Conservation (phyloP, 2,888 invertebrate genomes). For the Frankliniella fusca region DNA sequence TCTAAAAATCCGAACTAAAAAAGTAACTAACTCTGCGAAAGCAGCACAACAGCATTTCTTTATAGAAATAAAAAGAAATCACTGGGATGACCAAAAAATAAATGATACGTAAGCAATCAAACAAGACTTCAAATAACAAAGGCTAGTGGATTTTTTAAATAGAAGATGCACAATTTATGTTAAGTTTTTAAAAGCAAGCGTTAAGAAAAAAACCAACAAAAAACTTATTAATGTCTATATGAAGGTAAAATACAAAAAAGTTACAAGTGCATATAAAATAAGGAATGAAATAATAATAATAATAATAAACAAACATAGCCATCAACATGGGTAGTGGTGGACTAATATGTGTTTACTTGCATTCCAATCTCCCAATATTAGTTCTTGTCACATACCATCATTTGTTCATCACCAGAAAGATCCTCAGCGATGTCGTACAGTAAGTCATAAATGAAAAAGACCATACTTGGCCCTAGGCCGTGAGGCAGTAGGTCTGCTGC, state of each 20-base stretch:
- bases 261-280: not conserved
- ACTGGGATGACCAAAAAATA: no score
- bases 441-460: conserved; percentile 10
- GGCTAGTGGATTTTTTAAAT: no score
- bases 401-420: not conserved
- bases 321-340: not conserved
- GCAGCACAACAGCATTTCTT: no score
- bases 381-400: not conserved
- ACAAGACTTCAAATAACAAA: no score
- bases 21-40: no score
- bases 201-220: not conserved
- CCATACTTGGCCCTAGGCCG: conserved; percentile 21
- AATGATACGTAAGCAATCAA: no score
- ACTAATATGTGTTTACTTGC: not conserved
- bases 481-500: not conserved
- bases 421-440: conserved; percentile 13
- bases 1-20: not conserved
- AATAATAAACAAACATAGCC: conserved; percentile 8
- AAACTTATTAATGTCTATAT: not conserved
- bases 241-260: not conserved
- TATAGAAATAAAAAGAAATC: no score
- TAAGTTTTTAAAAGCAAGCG: not conserved
- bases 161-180: no score
- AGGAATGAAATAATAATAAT: not conserved
- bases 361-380: not conserved